A percentile compares a stretch with the other conserved stretches of the same genome.
phyloP scores from a whole-genome alignment of 2,888 invertebrate species.

The Acanthococcus lagerstroemiae region DNA sequence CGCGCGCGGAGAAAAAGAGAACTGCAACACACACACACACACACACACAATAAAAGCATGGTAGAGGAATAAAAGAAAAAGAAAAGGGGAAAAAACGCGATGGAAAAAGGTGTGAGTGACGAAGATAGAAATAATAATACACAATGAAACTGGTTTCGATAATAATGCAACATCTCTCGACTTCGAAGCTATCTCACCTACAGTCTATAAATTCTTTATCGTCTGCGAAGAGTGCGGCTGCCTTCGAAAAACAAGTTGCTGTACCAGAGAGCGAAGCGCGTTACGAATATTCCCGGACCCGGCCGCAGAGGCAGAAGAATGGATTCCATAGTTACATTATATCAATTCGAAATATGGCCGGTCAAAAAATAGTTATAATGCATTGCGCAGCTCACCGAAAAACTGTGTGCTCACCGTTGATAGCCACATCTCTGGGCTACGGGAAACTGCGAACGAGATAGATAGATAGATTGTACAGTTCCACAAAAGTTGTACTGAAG shows the following conservation, averaged over 20 bases:
- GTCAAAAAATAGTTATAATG: no score
- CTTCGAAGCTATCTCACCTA: slow-evolving; percentile 30
- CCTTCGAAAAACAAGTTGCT: slow-evolving; percentile 30
- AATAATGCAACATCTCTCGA: slow-evolving; percentile 31
- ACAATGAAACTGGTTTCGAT: slow-evolving; percentile 30
- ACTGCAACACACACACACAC: slow-evolving; percentile 1
- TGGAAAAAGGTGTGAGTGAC: slow-evolving; percentile 28
- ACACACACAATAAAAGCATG: no score
- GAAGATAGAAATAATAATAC: slow-evolving; percentile 28
- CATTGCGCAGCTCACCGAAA: no score
- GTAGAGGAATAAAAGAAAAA: no score
- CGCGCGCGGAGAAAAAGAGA: background rate
- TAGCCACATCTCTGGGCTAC: no score
- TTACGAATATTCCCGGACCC: slow-evolving; percentile 27
- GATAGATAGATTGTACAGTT: no score
- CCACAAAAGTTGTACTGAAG: no score
- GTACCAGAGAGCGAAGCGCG: slow-evolving; percentile 14
- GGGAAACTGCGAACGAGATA: no score
- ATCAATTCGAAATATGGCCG: slow-evolving; percentile 26
- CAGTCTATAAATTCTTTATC: slow-evolving; percentile 31
- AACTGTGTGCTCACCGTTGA: no score
- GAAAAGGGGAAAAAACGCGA: slow-evolving; percentile 4
- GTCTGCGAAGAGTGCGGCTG: slow-evolving; percentile 30
- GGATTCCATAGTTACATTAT: slow-evolving; percentile 13
- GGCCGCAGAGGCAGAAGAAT: slow-evolving; percentile 11